phyloP scores from a whole-genome alignment of 2,888 invertebrate genomes.

The Pheosia tremula region DNA sequence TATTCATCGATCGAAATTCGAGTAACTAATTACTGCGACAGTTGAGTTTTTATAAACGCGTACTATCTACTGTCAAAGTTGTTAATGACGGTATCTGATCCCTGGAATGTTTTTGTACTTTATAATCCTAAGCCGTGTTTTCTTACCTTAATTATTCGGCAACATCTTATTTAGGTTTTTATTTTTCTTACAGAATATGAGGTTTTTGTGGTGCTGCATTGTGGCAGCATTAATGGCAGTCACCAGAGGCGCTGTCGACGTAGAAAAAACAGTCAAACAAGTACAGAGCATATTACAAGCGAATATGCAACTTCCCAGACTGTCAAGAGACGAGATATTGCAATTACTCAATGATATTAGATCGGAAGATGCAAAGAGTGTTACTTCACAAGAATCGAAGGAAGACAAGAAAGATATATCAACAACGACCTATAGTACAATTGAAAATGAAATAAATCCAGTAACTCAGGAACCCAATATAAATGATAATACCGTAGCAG shows the following conservation, averaged over 20 bases:
- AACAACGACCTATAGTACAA: conserved; percentile 45
- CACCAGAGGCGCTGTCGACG: conserved; percentile 65
- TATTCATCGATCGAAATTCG: no score
- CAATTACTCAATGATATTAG: conserved; percentile 87
- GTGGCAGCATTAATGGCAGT: conserved; percentile 49
- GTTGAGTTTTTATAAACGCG: conserved; percentile 14
- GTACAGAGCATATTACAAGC: conserved; percentile 86
- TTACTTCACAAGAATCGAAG: conserved; percentile 46
- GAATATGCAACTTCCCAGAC: conserved; percentile 86
- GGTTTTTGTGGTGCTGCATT: conserved; percentile 61
- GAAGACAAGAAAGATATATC: conserved; percentile 45
- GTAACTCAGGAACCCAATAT: conserved; percentile 33
- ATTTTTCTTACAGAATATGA: conserved; percentile 71
- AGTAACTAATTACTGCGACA: conserved; percentile 6
- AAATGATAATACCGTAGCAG: conserved; percentile 37
- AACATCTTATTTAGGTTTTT: conserved; percentile 8
- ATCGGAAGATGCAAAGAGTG: conserved; percentile 71
- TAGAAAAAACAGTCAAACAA: conserved; percentile 87
- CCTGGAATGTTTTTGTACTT: background rate
- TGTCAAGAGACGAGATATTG: conserved; percentile 87
- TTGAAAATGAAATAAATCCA: conserved; percentile 59
- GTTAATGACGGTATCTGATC: conserved; percentile 20
- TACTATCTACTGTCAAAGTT: conserved; percentile 12
- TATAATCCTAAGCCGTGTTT: background rate
- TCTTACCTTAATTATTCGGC: conserved; percentile 4